Percentiles rank a stretch among this genome's conserved stretches.
Evolutionary conservation across 2,888 invertebrate genomes (phyloP).

Genomic region (Eurytoma californica): DNA sequence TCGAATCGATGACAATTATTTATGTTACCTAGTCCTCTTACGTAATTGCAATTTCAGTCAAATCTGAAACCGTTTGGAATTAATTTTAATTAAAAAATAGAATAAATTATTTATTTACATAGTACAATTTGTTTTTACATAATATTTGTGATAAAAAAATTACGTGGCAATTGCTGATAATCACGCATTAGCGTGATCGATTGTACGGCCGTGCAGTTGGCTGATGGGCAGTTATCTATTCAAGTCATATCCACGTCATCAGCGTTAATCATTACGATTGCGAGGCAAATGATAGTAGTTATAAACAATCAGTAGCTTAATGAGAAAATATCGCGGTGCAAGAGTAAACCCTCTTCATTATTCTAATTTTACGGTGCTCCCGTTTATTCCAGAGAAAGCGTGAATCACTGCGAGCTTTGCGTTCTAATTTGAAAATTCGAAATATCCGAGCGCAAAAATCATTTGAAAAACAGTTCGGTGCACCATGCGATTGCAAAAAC

Average conservation of each 20-base stretch:
- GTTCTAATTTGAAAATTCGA: too few species aligned
- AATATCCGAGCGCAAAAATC: background rate
- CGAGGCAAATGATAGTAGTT: slow-evolving; percentile 40
- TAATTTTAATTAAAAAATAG: too few species aligned
- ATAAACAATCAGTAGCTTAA: slow-evolving; percentile 44
- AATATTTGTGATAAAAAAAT: slow-evolving; percentile 6
- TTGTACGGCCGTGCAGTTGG: slow-evolving; percentile 29
- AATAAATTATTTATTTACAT: too few species aligned
- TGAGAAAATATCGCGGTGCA: slow-evolving; percentile 22
- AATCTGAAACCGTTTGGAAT: too few species aligned
- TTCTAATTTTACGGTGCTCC: background rate
- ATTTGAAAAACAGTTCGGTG: background rate
- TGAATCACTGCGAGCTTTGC: background rate
- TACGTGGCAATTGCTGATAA: slow-evolving; percentile 17
- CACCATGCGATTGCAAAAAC: slow-evolving; percentile 2
- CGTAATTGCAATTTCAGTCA: too few species aligned
- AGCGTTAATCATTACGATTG: slow-evolving; percentile 47
- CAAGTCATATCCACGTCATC: slow-evolving; percentile 40
- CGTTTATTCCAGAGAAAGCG: background rate
- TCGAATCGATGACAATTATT: too few species aligned
- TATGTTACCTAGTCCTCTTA: too few species aligned
- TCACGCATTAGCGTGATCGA: slow-evolving; percentile 32
- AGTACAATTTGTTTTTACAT: too few species aligned
- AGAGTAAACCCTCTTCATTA: background rate
- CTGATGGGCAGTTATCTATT: slow-evolving; percentile 42